Evolutionary conservation across 2,113 vertebrate species (phyloP), one percentile per base, ranked within the genome.

Genomic region (Phaethornis superciliosus): DNA sequence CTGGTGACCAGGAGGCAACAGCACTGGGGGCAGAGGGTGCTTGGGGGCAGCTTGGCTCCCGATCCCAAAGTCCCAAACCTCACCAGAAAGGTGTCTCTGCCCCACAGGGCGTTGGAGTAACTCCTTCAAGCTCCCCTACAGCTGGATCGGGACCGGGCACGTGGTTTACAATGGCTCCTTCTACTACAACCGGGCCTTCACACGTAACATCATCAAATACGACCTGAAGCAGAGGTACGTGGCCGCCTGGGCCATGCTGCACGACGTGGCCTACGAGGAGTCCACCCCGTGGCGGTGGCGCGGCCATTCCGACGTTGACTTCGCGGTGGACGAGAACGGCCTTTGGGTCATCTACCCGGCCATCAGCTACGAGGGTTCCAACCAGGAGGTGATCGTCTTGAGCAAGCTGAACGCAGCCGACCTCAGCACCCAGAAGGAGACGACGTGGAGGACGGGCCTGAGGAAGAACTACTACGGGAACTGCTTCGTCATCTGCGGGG

Each of bases 111-210:
- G 99, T 86, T 98, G 98, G 97, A 99, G 99, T 95, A 99, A 99
- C 88, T 99, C 99, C 42, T 99, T 99, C 98, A 99, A 99, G 97
- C 98, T 99, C 54, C 99, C 99, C 0, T 99, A 99, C 95, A 99
- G 98, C 97, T 99, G 99, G 99, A 99, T 99, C 0, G 99, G 99
- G 82, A 99, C 99, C 0, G 99, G 99, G 14, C 99, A 99, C 0
- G 99, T 99, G 32, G 98, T 99, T 72, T 99, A 99, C 71, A 96
- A 98, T 0, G 99, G 99, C 0, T 98, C 99, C 89, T 99, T 99
- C 95, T 99, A 98, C 96, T 99, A 99, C 97, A 99, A 99, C 97
- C 98, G 99, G 1, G 99, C 99, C 86, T 99, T 99, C 97, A 99
- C 99, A 0, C 98, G 99, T 32, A 99, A 99, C 97, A 98, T 99